phyloP scores from a whole-genome alignment of 2,113 vertebrate genomes.

The Numida meleagris region DNA sequence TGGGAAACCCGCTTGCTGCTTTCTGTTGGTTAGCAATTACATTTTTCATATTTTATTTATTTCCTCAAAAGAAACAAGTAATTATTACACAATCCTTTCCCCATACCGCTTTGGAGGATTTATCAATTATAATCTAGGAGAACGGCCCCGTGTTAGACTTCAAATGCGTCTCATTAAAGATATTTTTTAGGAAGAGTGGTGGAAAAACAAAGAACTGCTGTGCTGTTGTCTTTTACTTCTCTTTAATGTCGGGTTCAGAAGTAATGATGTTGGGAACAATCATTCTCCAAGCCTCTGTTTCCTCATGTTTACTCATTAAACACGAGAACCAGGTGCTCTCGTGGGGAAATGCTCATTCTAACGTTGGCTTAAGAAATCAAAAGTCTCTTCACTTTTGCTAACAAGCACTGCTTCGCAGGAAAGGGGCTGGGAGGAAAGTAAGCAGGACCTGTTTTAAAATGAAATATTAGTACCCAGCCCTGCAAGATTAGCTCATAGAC shows the following conservation, averaged over 20 bases:
- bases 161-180: constrained; percentile 71
- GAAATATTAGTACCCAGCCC: constrained; percentile 30
- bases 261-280: constrained; percentile 76
- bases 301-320: constrained; percentile 79
- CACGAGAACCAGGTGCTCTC: constrained; percentile 72
- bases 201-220: constrained; percentile 75
- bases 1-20: constrained; percentile 17
- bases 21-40: constrained; percentile 60
- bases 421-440: constrained; percentile 20
- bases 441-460: constrained; percentile 43
- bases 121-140: constrained; percentile 71
- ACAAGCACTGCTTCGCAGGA: constrained; percentile 49
- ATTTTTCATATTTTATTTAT: constrained; percentile 76
- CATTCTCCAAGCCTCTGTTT: constrained; percentile 70
- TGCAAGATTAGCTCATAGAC: not conserved
- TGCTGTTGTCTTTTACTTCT: constrained; percentile 66
- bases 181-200: constrained; percentile 61
- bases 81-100: constrained; percentile 67
- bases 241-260: constrained; percentile 66
- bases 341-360: constrained; percentile 62
- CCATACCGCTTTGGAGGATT: constrained; percentile 67
- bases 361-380: constrained; percentile 69
- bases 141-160: constrained; percentile 69
- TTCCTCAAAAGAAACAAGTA: constrained; percentile 71
- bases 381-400: constrained; percentile 68